Evolutionary conservation across 2,797 vertebrate species (phyloP).

Genomic region (Phalanger gymnotis): DNA sequence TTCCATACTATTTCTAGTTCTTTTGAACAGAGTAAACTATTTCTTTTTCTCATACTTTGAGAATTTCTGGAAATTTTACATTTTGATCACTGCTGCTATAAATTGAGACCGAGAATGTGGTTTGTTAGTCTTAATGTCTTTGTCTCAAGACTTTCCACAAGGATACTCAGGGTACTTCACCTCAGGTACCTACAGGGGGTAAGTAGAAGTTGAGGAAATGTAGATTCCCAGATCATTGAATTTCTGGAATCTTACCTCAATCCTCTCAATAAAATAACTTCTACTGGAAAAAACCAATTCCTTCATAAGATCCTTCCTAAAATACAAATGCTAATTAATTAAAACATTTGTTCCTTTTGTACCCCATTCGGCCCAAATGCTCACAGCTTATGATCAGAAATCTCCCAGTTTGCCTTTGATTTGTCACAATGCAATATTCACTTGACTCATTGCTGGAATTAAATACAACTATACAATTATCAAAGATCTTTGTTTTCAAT

Average conservation of each 20-base stretch:
- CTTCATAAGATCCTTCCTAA: background rate
- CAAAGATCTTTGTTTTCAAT: background rate
- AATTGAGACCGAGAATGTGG: background rate
- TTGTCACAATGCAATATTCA: background rate
- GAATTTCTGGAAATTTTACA: background rate
- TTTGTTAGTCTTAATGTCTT: background rate
- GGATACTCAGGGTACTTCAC: background rate
- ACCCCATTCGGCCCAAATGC: background rate
- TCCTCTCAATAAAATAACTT: background rate
- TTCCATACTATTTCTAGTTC: background rate
- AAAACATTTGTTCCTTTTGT: background rate
- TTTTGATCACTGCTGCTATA: background rate
- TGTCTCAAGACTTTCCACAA: background rate
- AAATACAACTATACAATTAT: background rate
- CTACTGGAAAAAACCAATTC: background rate
- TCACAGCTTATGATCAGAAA: background rate
- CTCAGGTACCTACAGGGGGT: background rate
- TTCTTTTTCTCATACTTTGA: background rate
- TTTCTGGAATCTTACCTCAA: background rate
- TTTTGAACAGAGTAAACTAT: background rate
- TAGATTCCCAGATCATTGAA: background rate
- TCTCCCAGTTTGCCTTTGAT: background rate
- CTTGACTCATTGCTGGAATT: background rate
- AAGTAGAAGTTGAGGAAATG: background rate
- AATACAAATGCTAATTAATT: background rate